These are phyloP conservation scores for Drosophila orosa DNA, from an alignment of 1,140 invertebrate species.

Conservation along the genomic window DNA sequence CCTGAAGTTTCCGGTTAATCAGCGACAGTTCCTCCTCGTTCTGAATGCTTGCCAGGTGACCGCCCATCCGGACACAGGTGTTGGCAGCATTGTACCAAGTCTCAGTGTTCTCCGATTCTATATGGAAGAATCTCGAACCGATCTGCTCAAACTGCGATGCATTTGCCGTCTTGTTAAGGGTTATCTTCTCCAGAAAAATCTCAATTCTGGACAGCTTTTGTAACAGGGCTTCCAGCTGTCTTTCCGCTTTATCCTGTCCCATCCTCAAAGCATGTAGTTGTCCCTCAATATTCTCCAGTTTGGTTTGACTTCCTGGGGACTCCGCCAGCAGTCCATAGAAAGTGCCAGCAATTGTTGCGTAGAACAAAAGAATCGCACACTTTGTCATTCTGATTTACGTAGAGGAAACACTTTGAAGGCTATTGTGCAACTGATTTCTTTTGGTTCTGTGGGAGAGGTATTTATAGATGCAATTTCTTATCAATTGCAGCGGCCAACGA, in stretches of 20 bases:
- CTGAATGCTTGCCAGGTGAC: background rate
- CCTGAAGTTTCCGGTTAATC: background rate
- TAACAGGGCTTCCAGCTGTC: background rate
- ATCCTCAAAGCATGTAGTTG: background rate
- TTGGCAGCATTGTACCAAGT: background rate
- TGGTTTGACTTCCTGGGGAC: background rate
- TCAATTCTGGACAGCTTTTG: background rate
- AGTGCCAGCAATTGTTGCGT: background rate
- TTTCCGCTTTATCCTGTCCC: background rate
- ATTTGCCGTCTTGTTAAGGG: background rate
- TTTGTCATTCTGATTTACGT: conserved; percentile 6
- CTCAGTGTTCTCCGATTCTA: background rate
- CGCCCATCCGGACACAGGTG: background rate
- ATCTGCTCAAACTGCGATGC: background rate
- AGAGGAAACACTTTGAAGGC: background rate
- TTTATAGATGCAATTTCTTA: conserved; percentile 5
- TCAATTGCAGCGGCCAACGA: background rate
- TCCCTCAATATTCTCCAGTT: conserved; percentile 7
- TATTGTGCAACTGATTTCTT: conserved; percentile 3
- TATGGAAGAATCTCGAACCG: background rate
- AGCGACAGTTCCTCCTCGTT: background rate
- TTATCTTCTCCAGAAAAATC: background rate
- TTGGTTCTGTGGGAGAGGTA: background rate
- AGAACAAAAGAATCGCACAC: conserved; percentile 5
- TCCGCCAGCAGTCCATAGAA: background rate